Evolutionary conservation across 2,888 invertebrate species (phyloP), one percentile per base, ranked within the genome.

Genomic region (Rhamphomyia laevipes): DNA sequence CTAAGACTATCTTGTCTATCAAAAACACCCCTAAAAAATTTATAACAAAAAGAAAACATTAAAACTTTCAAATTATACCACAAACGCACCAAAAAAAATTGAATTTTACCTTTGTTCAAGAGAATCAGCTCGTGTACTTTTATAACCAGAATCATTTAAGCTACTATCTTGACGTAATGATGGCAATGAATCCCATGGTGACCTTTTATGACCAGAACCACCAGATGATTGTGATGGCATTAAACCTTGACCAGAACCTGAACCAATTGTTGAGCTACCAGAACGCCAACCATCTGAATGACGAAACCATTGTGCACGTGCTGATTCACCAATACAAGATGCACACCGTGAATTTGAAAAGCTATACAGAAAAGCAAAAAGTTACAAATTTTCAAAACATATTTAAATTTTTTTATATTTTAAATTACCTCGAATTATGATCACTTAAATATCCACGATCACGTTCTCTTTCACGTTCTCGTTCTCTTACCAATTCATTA

Each of bases 211-310:
- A 35, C 73, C 52, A 74, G 75, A 56, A 45, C 58, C 57, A 5
- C 59, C 59, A 58, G 68, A 61, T 43, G 64, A 55, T 58, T 68
- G 67, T 53, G 68, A 67, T 30, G 74, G 74, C 50, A 77, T 77
- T 50, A 77, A 62, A 52, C 67, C 71, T 56, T 71, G 73, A 47
- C 71, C 74, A 56, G 72, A 72, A 48, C 75, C 77, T 30, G 81
- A 80, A 55, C 81, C 80, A 58, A 82, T 74, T 43, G 80, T 81
- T 43, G 82, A 82, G 56, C 82, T 82, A 52, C 82, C 83, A 38
- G 83, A 82, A 55, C 83, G 82, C 89, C 89, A 89, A 43, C 89
- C 88, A 64, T 89, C 89, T 38, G 88, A 89, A 71, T 89, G 89
- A 15, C 89, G 82, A 73, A 88, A 90, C 89, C 89, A 89, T 61